These are phyloP conservation scores for Carollia perspicillata DNA, from an alignment of 2,113 vertebrate genomes.

Conservation along the genomic window DNA sequence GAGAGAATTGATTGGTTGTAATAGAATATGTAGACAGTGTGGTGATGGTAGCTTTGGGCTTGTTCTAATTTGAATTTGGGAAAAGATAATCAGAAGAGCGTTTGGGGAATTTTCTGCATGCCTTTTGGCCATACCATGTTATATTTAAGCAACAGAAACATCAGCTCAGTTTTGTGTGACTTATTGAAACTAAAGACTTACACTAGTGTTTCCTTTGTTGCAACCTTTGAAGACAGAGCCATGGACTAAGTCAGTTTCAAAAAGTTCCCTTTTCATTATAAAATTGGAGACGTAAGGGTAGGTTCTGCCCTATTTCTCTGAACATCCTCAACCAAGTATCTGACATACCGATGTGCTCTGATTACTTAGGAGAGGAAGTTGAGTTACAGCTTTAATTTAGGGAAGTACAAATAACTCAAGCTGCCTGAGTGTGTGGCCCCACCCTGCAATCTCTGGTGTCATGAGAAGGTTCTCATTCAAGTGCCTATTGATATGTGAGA, in stretches of 20 bases:
- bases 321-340: not conserved
- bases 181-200: not conserved
- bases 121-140: not conserved
- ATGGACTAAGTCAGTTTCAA: not conserved
- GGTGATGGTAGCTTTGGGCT: not conserved
- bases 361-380: not conserved
- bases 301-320: not conserved
- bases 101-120: not conserved
- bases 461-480: not conserved
- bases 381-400: not conserved
- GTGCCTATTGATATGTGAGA: not conserved
- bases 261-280: not conserved
- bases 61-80: not conserved
- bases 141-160: not conserved
- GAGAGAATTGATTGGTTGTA: not conserved
- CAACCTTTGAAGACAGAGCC: not conserved
- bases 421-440: not conserved
- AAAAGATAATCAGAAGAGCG: not conserved
- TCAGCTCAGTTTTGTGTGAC: not conserved
- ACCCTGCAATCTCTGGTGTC: not conserved
- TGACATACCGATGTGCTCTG: not conserved
- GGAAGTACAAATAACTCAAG: not conserved
- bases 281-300: not conserved
- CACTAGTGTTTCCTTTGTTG: not conserved
- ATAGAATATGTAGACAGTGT: not conserved